Percentiles rank a stretch among this genome's conserved stretches.
phyloP scores from a whole-genome alignment of 1,140 invertebrate genomes.

The Octopus sinensis region DNA sequence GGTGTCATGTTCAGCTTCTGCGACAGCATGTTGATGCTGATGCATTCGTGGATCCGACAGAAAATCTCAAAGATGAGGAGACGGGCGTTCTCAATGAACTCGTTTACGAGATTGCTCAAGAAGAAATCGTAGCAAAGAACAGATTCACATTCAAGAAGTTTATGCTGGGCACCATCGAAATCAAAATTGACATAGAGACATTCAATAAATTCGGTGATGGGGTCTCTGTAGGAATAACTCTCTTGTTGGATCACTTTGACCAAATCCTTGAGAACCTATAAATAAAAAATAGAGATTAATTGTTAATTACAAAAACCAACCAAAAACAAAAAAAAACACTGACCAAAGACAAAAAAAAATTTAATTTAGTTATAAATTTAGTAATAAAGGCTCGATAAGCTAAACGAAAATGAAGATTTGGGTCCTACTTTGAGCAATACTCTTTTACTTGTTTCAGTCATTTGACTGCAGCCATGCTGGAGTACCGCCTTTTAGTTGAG shows the following conservation, averaged over 20 bases:
- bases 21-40: slow-evolving; percentile 80
- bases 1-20: slow-evolving; percentile 97
- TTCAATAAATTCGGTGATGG: slow-evolving; percentile 98
- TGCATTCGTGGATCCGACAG: slow-evolving; percentile 66
- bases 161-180: slow-evolving; percentile 96
- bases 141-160: slow-evolving; percentile 92
- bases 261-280: slow-evolving; percentile 84
- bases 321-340: no score
- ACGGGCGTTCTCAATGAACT: slow-evolving; percentile 98
- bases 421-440: no score
- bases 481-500: no score
- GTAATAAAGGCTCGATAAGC: no score
- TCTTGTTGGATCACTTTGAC: slow-evolving; percentile 99
- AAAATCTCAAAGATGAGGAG: slow-evolving; percentile 99
- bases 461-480: no score
- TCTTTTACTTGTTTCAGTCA: no score
- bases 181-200: slow-evolving; percentile 99
- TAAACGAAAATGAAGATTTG: no score
- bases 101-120: slow-evolving; percentile 88
- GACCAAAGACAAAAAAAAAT: no score
- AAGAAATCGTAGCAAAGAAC: slow-evolving; percentile 96
- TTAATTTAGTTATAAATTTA: no score
- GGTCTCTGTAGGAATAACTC: slow-evolving; percentile 96
- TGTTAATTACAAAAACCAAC: no score
- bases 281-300: background rate